Conservation (phyloP, 2,888 invertebrate genomes). For the Eilema sororculum region DNA sequence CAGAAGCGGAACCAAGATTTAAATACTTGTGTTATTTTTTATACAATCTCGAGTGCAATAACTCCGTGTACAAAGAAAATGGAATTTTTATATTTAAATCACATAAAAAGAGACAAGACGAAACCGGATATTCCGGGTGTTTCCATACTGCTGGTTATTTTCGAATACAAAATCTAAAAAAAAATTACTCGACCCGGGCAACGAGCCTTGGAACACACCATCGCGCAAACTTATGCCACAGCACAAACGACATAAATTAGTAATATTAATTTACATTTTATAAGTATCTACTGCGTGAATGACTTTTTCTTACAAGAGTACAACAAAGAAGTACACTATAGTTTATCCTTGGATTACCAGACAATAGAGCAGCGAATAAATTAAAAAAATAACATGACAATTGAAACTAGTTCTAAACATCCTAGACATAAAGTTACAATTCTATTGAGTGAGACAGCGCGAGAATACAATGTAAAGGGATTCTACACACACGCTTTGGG, state of each 20-base stretch:
- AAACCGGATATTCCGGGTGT: not conserved
- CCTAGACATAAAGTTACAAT: constrained; percentile 6
- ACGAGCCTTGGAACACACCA: constrained; percentile 4
- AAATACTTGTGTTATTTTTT: not conserved
- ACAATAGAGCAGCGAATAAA: constrained; percentile 20
- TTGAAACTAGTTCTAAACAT: not conserved
- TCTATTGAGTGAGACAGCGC: constrained; percentile 1
- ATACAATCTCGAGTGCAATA: not conserved
- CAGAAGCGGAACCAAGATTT: not conserved
- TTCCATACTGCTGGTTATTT: not conserved
- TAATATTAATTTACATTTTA: constrained; percentile 15
- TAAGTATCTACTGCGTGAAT: constrained; percentile 12
- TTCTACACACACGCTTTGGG: constrained; percentile 21
- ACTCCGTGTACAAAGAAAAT: not conserved
- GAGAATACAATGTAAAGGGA: constrained; percentile 27
- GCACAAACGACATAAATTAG: not conserved
- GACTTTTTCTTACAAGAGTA: constrained; percentile 6
- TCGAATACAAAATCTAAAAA: not conserved
- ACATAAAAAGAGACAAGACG: not conserved
- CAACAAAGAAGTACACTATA: constrained; percentile 16
- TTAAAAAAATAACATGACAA: constrained; percentile 3
- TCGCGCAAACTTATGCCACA: not conserved
- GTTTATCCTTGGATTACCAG: constrained; percentile 13
- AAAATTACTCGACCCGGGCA: not conserved
- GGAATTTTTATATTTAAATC: not conserved